Conservation (phyloP, 2,797 vertebrate genomes). For the Amazona ochrocephala region DNA sequence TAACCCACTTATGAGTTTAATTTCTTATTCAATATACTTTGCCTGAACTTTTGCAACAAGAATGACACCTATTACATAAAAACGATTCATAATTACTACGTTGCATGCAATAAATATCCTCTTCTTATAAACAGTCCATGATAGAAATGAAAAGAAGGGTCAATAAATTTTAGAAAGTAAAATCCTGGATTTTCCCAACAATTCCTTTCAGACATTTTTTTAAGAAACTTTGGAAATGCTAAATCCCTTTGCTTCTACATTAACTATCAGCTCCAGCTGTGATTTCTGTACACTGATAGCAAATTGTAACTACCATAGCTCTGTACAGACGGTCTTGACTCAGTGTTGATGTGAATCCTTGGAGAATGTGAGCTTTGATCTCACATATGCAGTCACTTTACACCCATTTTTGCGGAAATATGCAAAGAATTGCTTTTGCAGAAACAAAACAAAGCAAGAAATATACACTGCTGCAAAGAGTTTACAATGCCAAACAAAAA, state of each 20-base stretch:
- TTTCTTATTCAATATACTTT: neutral
- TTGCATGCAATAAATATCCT: neutral
- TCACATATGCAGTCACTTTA: neutral
- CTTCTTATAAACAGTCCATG: neutral
- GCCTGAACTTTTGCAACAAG: neutral
- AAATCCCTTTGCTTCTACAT: neutral
- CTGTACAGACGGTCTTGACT: slow-evolving; percentile 15
- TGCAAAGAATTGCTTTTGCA: neutral
- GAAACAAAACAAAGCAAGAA: slow-evolving; percentile 13
- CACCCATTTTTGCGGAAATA: neutral
- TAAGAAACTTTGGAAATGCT: slow-evolving; percentile 24
- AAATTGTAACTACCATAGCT: slow-evolving; percentile 27
- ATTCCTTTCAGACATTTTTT: neutral
- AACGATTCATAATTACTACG: neutral
- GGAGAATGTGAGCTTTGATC: slow-evolving; percentile 1
- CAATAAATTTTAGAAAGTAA: neutral
- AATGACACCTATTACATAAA: neutral
- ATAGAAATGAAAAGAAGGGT: neutral
- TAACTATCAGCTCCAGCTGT: slow-evolving; percentile 27
- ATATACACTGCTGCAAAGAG: neutral
- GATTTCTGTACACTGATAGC: slow-evolving; percentile 19
- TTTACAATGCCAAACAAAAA: neutral
- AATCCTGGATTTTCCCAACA: neutral
- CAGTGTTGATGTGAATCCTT: neutral
- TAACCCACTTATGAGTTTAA: neutral